Conservation (phyloP, 1,140 invertebrate species). For the Drosophila serrata region DNA sequence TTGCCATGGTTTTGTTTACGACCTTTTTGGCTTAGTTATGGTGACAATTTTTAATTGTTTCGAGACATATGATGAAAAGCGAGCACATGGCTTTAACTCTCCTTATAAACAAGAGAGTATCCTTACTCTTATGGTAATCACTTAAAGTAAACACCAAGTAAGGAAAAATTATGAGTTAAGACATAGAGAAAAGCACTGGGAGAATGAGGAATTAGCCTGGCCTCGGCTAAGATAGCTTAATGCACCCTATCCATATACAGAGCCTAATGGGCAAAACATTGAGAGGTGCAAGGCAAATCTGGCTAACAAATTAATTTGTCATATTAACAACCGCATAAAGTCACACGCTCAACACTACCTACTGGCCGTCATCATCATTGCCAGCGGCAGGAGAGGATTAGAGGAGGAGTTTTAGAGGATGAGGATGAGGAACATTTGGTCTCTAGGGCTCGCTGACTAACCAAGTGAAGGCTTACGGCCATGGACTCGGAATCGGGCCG, state of each 20-base stretch:
- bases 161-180: neutral
- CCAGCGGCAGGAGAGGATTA: constrained; percentile 12
- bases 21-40: constrained; percentile 29
- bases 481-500: constrained; percentile 24
- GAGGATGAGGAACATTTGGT: constrained; percentile 36
- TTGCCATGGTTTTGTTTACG: constrained; percentile 53
- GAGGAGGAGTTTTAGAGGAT: constrained; percentile 10
- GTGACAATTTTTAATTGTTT: constrained; percentile 54
- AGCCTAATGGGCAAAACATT: constrained; percentile 34
- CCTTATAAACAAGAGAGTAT: neutral
- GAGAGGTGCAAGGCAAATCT: constrained; percentile 64
- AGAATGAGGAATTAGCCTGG: constrained; percentile 15
- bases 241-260: constrained; percentile 58
- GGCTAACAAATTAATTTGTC: constrained; percentile 83
- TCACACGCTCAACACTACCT: constrained; percentile 68
- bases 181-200: neutral
- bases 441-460: constrained; percentile 54
- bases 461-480: constrained; percentile 54
- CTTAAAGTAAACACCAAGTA: too few species aligned
- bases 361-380: constrained; percentile 55
- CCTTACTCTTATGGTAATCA: neutral
- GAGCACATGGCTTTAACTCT: neutral
- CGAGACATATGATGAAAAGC: neutral
- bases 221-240: constrained; percentile 33
- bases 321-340: constrained; percentile 83